Evolutionary conservation across 2,888 invertebrate genomes (phyloP).

Genomic region (Melinaea marsaeus): DNA sequence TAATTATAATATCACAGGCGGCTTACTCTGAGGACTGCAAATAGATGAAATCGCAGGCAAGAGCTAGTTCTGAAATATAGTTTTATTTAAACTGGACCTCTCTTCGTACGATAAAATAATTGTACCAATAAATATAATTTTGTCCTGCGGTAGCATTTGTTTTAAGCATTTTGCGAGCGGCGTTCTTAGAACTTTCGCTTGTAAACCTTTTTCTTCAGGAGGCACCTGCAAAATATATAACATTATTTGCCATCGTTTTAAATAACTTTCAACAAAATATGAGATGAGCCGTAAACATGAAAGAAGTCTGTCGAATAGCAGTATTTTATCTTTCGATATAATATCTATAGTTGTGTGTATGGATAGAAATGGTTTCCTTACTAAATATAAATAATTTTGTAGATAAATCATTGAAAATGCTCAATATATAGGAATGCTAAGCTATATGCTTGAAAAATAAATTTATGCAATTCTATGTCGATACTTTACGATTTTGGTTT

Average conservation of each 20-base stretch:
- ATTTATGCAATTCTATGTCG: too few species aligned
- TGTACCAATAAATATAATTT: constrained; percentile 51
- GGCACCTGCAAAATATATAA: constrained; percentile 27
- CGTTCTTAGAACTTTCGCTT: constrained; percentile 35
- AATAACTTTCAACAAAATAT: background rate
- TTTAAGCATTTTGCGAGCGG: constrained; percentile 39
- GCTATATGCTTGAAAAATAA: too few species aligned
- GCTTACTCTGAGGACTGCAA: background rate
- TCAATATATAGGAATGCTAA: too few species aligned
- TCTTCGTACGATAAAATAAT: background rate
- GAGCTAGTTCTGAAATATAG: background rate
- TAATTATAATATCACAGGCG: background rate
- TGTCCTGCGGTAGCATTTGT: constrained; percentile 38
- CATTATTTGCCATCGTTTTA: too few species aligned
- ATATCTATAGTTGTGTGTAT: too few species aligned
- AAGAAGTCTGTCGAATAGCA: too few species aligned
- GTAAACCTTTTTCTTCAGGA: constrained; percentile 34
- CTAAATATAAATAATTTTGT: too few species aligned
- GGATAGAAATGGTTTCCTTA: too few species aligned
- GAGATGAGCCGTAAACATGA: background rate
- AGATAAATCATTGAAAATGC: too few species aligned
- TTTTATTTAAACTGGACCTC: too few species aligned
- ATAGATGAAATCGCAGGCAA: background rate
- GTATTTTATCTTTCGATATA: too few species aligned
- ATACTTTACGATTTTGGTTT: too few species aligned